Evolutionary conservation across 2,888 invertebrate species (phyloP).

Genomic region (Abscondita cerata): DNA sequence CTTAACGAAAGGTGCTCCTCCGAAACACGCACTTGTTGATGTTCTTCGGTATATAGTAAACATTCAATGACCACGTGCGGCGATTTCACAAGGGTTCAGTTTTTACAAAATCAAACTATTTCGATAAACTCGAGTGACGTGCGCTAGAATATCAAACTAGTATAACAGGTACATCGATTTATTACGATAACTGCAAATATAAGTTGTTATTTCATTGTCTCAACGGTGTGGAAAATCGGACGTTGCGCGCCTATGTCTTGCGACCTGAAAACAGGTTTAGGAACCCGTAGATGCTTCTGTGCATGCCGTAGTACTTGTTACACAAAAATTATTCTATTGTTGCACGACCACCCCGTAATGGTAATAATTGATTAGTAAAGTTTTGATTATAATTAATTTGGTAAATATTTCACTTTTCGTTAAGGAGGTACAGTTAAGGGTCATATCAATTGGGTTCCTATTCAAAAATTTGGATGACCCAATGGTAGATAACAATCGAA

Average conservation of each 20-base stretch:
- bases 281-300: slow-evolving; percentile 12
- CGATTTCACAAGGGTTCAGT: neutral
- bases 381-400: too few species aligned
- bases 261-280: slow-evolving; percentile 43
- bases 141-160: neutral
- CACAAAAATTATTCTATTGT: too few species aligned
- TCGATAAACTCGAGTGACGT: neutral
- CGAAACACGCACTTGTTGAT: neutral
- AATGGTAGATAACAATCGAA: too few species aligned
- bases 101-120: neutral
- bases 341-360: too few species aligned
- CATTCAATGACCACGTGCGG: neutral
- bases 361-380: too few species aligned
- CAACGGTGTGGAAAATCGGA: slow-evolving; percentile 9
- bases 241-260: slow-evolving; percentile 37
- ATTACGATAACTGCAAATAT: neutral
- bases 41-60: neutral
- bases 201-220: neutral
- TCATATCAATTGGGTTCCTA: too few species aligned
- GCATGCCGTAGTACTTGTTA: neutral
- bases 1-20: neutral
- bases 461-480: too few species aligned
- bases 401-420: too few species aligned
- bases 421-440: too few species aligned
- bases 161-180: neutral